Evolutionary conservation across 1,140 invertebrate species (phyloP).

Genomic region (Tachypleus tridentatus): DNA sequence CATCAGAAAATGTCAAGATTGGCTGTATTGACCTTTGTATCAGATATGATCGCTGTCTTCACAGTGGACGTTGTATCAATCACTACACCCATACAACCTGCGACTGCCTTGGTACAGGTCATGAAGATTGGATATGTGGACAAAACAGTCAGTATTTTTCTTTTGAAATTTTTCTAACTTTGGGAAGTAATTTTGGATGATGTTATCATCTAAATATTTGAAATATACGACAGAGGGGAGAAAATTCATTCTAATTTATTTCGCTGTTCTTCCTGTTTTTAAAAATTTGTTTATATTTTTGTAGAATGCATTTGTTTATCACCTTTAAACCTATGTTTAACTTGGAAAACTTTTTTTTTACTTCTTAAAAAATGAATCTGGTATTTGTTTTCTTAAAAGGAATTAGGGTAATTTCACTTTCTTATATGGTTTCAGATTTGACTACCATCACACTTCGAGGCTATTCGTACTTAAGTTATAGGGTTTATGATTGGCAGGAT

Average conservation of each 20-base stretch:
- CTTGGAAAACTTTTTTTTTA: too few relatives aligned
- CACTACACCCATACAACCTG: constrained; percentile 73
- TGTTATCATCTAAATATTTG: too few relatives aligned
- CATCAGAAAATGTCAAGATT: constrained; percentile 16
- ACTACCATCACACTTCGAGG: constrained; percentile 74
- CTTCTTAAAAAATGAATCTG: too few relatives aligned
- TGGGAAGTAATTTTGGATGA: too few relatives aligned
- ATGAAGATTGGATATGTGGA: constrained; percentile 79
- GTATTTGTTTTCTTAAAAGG: too few relatives aligned
- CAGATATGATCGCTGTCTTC: constrained; percentile 65
- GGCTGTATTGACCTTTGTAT: constrained; percentile 49
- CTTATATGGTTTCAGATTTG: constrained; percentile 49
- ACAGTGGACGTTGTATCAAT: constrained; percentile 71
- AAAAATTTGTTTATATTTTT: too few relatives aligned
- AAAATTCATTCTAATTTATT: too few relatives aligned
- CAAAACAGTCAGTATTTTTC: constrained; percentile 58
- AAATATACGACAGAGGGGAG: too few relatives aligned
- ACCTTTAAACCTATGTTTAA: too few relatives aligned
- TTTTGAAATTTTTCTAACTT: neutral
- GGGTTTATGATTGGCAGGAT: constrained; percentile 85
- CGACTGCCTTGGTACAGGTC: constrained; percentile 80
- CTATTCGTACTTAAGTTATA: constrained; percentile 81
- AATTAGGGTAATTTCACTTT: too few relatives aligned
- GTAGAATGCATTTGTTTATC: too few relatives aligned
- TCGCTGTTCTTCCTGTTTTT: too few relatives aligned